Percentiles rank a stretch among this genome's conserved stretches.
phyloP scores from a whole-genome alignment of 2,888 invertebrate species.

The Cylloceria caligata region DNA sequence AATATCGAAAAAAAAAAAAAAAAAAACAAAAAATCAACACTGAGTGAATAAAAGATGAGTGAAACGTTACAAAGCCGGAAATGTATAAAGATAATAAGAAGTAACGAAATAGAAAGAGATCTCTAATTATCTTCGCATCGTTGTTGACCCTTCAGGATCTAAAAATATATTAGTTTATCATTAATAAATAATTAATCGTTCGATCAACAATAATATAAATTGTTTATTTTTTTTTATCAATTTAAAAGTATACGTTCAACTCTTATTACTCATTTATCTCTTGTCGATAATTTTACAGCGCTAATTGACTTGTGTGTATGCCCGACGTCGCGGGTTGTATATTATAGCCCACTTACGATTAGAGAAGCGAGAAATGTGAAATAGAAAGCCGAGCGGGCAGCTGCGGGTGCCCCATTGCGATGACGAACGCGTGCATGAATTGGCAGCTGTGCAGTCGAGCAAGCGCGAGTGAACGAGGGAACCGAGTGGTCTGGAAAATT shows the following conservation, averaged over 20 bases:
- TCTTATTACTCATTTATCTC: background rate
- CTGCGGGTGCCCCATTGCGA: conserved; percentile 63
- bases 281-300: background rate
- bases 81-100: background rate
- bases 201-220: too few relatives aligned
- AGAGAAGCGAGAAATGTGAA: conserved; percentile 62
- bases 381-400: conserved; percentile 63
- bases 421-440: conserved; percentile 65
- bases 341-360: conserved; percentile 50
- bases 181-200: background rate
- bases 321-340: background rate
- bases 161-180: background rate
- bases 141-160: background rate
- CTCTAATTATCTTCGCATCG: background rate
- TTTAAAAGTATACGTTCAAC: too few relatives aligned
- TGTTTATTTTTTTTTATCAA: too few relatives aligned
- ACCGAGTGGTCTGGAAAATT: conserved; percentile 17
- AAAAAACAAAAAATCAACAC: background rate
- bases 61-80: background rate
- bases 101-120: background rate
- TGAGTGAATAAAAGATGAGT: background rate
- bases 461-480: background rate
- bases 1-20: conserved; percentile 36
- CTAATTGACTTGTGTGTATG: background rate
- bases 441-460: conserved; percentile 42